phyloP scores from a whole-genome alignment of 2,113 vertebrate genomes.

The Ondatra zibethicus region DNA sequence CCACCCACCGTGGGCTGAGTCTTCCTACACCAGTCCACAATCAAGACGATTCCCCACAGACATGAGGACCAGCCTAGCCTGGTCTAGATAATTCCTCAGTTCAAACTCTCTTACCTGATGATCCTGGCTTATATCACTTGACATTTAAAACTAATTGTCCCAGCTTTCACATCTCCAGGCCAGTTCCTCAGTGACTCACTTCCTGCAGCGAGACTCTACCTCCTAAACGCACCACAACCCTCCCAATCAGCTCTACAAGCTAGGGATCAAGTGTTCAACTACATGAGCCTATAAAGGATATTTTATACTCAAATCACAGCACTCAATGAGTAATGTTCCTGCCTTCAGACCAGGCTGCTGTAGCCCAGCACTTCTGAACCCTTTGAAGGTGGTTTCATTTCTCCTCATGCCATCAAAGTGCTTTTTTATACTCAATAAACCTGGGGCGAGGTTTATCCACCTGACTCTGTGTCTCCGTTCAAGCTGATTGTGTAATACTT shows the following conservation, averaged over 20 bases:
- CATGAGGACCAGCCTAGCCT: neutral
- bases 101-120: neutral
- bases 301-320: neutral
- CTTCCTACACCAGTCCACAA: neutral
- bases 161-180: neutral
- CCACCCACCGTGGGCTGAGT: neutral
- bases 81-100: neutral
- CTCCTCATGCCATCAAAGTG: neutral
- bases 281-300: neutral
- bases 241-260: neutral
- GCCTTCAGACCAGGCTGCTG: neutral
- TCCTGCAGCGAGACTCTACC: neutral
- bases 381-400: neutral
- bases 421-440: neutral
- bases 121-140: neutral
- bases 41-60: neutral
- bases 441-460: neutral
- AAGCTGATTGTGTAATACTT: neutral
- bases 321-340: neutral
- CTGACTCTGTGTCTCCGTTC: neutral
- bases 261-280: neutral
- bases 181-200: neutral
- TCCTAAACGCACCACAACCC: neutral
- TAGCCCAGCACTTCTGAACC: neutral
- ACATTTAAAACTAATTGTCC: no score